Percentiles rank a stretch among this genome's conserved stretches.
These are phyloP conservation scores for Campopleginae sp. DNA, from an alignment of 2,888 invertebrate species.

Conservation along the genomic window DNA sequence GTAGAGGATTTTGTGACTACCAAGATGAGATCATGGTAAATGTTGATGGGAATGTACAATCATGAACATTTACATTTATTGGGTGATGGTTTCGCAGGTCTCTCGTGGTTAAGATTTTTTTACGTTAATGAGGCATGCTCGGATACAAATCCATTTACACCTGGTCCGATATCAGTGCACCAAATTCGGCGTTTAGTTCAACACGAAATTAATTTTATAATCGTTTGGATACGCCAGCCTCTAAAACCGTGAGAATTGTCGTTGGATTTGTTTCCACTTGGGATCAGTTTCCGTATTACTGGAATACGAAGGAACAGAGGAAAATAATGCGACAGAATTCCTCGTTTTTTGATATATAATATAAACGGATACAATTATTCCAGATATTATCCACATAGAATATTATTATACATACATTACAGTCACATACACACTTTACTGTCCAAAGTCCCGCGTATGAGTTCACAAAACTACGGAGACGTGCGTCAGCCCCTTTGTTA, in stretches of 20 bases:
- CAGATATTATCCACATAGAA: constrained; percentile 56
- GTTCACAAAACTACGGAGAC: constrained; percentile 29
- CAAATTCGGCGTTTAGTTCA: too few relatives aligned
- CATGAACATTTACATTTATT: too few relatives aligned
- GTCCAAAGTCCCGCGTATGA: constrained; percentile 49
- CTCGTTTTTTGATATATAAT: constrained; percentile 62
- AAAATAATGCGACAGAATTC: neutral
- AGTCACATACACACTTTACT: constrained; percentile 59
- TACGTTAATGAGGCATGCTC: too few relatives aligned
- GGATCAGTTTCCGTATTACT: neutral
- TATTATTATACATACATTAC: constrained; percentile 53
- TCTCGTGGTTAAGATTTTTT: too few relatives aligned
- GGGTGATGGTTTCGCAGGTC: too few relatives aligned
- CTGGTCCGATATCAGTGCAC: too few relatives aligned
- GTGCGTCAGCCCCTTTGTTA: constrained; percentile 16
- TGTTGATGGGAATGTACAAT: too few relatives aligned
- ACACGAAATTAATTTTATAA: neutral
- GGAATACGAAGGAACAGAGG: neutral
- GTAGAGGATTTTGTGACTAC: too few relatives aligned
- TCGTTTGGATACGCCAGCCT: neutral
- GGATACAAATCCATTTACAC: too few relatives aligned
- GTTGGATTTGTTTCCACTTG: neutral
- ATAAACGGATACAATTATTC: constrained; percentile 64
- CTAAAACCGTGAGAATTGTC: neutral
- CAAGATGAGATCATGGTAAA: too few relatives aligned